Percentiles rank a stretch among this genome's conserved stretches.
Evolutionary conservation across 2,113 vertebrate species (phyloP).

Genomic region (Pachycephala philippinensis): DNA sequence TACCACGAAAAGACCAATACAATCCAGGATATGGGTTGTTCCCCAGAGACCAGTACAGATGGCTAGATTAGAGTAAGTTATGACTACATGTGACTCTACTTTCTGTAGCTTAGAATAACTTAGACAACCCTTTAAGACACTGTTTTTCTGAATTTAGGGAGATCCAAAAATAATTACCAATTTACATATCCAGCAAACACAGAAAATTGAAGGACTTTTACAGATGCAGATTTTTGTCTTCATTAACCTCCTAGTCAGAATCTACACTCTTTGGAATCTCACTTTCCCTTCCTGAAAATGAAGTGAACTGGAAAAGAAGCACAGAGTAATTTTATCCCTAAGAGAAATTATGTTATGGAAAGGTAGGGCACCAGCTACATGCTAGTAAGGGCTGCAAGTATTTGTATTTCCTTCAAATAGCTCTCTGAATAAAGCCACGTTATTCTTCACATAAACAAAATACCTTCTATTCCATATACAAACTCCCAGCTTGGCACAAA

Average conservation of each 20-base stretch:
- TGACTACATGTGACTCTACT: neutral
- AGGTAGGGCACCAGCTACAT: neutral
- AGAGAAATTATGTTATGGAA: neutral
- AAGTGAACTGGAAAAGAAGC: neutral
- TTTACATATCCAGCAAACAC: neutral
- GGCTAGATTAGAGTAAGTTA: neutral
- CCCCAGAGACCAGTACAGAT: neutral
- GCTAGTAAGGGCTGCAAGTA: neutral
- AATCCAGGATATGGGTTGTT: neutral
- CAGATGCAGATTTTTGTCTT: neutral
- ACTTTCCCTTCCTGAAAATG: neutral
- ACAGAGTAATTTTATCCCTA: neutral
- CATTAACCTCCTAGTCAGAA: neutral
- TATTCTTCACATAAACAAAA: neutral
- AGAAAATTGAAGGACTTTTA: neutral
- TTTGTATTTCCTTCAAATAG: neutral
- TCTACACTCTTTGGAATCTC: neutral
- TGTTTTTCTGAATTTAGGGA: neutral
- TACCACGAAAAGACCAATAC: neutral
- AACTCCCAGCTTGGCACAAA: neutral
- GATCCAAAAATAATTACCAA: neutral
- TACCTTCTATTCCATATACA: neutral
- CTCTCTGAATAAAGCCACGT: neutral
- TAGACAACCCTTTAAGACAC: neutral
- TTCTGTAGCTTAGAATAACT: neutral